phyloP scores from a whole-genome alignment of 2,888 invertebrate genomes.

The Ophion ventricosus region DNA sequence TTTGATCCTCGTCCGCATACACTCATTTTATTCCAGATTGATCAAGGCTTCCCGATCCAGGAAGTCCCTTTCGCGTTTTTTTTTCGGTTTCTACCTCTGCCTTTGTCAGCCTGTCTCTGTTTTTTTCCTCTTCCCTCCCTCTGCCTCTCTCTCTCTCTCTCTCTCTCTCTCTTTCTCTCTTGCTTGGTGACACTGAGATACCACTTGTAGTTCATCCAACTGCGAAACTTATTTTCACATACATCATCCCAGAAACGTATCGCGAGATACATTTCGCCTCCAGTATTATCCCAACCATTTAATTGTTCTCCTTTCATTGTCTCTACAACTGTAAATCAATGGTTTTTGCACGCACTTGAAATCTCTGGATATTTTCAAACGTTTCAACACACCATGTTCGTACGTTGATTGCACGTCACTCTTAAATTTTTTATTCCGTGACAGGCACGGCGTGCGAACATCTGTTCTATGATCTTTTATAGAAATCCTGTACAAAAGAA shows the following conservation, averaged over 20 bases:
- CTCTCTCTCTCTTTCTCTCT: slow-evolving; percentile 57
- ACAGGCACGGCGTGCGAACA: neutral
- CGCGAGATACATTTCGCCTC: slow-evolving; percentile 1
- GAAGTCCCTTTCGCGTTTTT: slow-evolving; percentile 27
- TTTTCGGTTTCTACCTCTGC: neutral
- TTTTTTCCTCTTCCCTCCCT: slow-evolving; percentile 56
- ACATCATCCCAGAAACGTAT: slow-evolving; percentile 11
- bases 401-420: neutral
- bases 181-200: neutral
- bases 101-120: neutral
- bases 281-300: neutral
- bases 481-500: neutral
- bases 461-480: neutral
- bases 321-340: slow-evolving; percentile 49
- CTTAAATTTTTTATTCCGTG: neutral
- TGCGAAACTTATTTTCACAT: slow-evolving; percentile 23
- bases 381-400: neutral
- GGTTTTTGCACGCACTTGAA: neutral
- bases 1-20: slow-evolving; percentile 24
- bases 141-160: slow-evolving; percentile 49
- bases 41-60: slow-evolving; percentile 62
- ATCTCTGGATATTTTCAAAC: neutral
- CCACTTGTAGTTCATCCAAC: slow-evolving; percentile 49
- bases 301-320: slow-evolving; percentile 12
- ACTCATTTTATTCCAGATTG: slow-evolving; percentile 63